Conservation (phyloP, 2,797 vertebrate species). For the Tinamus major region DNA sequence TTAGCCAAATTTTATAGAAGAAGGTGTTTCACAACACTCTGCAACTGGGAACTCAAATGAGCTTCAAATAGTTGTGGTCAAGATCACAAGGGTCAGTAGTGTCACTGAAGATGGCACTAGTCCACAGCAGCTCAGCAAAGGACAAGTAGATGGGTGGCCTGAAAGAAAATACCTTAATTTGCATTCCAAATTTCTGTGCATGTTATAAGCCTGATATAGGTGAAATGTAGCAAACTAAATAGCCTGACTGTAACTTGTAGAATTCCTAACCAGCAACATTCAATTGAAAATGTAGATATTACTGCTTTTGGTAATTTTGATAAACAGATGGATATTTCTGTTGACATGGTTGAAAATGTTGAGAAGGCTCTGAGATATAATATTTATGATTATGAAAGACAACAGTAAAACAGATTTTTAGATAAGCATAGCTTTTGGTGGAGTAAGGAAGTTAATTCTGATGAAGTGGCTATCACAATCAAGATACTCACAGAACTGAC, state of each 20-base stretch:
- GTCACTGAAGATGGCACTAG: neutral
- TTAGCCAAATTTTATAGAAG: neutral
- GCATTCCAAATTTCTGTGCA: neutral
- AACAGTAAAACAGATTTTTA: neutral
- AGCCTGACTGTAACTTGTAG: neutral
- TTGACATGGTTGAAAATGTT: neutral
- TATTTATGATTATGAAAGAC: neutral
- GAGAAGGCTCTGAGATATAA: neutral
- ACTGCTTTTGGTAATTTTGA: neutral
- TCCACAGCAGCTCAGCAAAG: neutral
- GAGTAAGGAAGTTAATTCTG: neutral
- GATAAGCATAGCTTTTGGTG: neutral
- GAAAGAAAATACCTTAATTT: neutral
- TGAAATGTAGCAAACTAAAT: neutral
- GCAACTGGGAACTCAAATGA: neutral
- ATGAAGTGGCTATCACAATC: accelerated
- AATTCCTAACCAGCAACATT: neutral
- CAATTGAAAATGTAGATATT: neutral
- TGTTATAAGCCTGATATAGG: neutral
- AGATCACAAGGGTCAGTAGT: no score
- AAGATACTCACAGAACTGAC: neutral
- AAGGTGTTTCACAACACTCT: neutral
- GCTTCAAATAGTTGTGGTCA: neutral
- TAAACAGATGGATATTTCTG: neutral
- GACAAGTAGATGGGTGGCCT: neutral